phyloP scores from a whole-genome alignment of 1,140 invertebrate species.

The Drosophila mauritiana region DNA sequence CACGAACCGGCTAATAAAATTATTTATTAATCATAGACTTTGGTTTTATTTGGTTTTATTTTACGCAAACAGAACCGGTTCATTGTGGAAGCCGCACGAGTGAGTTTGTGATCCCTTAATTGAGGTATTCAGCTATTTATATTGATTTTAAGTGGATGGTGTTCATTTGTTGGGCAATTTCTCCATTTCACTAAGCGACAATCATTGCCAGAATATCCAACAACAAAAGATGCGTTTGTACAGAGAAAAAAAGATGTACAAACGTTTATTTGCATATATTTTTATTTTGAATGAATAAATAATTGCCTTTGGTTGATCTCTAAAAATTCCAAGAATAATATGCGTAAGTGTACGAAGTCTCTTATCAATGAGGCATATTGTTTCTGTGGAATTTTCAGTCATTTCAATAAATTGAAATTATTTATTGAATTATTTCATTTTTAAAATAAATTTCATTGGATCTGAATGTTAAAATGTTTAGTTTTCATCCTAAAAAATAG shows the following conservation, averaged over 20 bases:
- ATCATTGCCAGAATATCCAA: slow-evolving; percentile 4
- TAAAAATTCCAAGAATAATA: not conserved
- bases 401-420: too few relatives aligned
- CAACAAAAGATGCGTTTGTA: slow-evolving; percentile 13
- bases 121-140: slow-evolving; percentile 47
- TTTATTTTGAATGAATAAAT: too few relatives aligned
- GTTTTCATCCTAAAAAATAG: too few relatives aligned
- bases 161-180: slow-evolving; percentile 39
- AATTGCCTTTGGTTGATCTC: too few relatives aligned
- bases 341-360: not conserved
- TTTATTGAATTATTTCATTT: too few relatives aligned
- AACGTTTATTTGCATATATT: not conserved
- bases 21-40: slow-evolving; percentile 48
- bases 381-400: too few relatives aligned
- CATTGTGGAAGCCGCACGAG: slow-evolving; percentile 42
- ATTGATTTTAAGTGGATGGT: slow-evolving; percentile 55
- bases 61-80: slow-evolving; percentile 44
- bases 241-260: not conserved
- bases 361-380: too few relatives aligned
- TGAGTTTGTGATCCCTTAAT: slow-evolving; percentile 40
- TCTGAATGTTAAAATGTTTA: too few relatives aligned
- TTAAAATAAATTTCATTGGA: too few relatives aligned
- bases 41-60: slow-evolving; percentile 49
- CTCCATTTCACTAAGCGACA: slow-evolving; percentile 23
- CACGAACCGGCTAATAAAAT: slow-evolving; percentile 17